Percentiles rank a stretch among this genome's conserved stretches.
These are phyloP conservation scores for Ia io DNA, from an alignment of 2,113 vertebrate species.

Conservation along the genomic window DNA sequence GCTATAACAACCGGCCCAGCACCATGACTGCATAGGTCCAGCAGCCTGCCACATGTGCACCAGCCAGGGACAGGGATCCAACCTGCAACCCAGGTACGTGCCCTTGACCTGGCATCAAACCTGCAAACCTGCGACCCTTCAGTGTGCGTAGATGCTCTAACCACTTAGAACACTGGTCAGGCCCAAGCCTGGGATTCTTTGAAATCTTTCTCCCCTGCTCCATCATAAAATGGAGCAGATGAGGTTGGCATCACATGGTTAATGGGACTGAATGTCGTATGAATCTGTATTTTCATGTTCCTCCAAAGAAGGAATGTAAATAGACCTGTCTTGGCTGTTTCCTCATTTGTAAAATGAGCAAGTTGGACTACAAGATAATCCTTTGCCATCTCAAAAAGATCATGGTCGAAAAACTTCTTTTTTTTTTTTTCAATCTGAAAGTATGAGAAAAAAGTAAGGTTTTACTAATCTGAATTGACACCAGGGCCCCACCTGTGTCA, in stretches of 20 bases:
- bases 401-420: background rate
- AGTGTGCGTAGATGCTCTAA: background rate
- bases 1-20: background rate
- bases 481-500: accelerated
- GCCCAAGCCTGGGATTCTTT: background rate
- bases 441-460: background rate
- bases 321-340: background rate
- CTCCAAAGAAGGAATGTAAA: background rate
- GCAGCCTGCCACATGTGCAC: background rate
- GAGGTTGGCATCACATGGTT: accelerated
- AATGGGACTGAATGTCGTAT: background rate
- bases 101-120: background rate
- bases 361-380: background rate
- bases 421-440: background rate
- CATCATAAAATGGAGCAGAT: accelerated
- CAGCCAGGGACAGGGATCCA: too few relatives aligned
- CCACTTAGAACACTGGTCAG: background rate
- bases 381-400: background rate
- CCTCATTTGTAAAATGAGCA: background rate
- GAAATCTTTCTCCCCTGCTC: background rate
- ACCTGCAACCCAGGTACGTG: background rate
- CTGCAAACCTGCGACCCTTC: too few relatives aligned
- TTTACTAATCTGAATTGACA: background rate
- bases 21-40: background rate
- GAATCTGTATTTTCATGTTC: background rate